Evolutionary conservation across 1,140 invertebrate species (phyloP).

Genomic region (Himalopsyche phryganea): DNA sequence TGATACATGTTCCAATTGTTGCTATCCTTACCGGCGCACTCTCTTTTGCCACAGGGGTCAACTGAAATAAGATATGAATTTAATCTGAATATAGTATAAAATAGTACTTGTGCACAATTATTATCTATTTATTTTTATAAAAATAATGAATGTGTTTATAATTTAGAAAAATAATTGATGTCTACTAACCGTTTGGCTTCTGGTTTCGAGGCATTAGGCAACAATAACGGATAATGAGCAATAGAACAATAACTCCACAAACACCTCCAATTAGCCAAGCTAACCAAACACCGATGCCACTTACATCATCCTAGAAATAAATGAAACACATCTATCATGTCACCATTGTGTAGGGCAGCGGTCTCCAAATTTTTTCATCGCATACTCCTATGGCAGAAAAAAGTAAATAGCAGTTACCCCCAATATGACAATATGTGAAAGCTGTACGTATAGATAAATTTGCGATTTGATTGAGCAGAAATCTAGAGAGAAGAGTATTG

Average conservation of each 20-base stretch:
- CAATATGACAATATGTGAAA: no score
- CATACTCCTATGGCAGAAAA: no score
- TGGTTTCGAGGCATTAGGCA: slow-evolving; percentile 54
- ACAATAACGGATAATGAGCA: slow-evolving; percentile 50
- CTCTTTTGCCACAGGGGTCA: slow-evolving; percentile 26
- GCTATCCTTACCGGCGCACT: slow-evolving; percentile 19
- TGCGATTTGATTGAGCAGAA: no score
- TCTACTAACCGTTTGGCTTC: slow-evolving; percentile 39
- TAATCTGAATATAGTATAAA: slow-evolving; percentile 1
- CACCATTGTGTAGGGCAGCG: no score
- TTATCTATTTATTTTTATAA: no score
- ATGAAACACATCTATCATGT: no score
- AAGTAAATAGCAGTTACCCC: no score
- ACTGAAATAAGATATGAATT: slow-evolving; percentile 15
- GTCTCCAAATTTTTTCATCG: no score
- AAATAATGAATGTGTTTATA: no score
- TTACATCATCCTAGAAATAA: slow-evolving; percentile 42
- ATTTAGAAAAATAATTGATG: not conserved
- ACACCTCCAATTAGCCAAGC: slow-evolving; percentile 52
- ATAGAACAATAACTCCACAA: slow-evolving; percentile 48
- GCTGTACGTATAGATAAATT: no score
- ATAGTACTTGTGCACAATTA: no score
- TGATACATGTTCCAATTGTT: slow-evolving; percentile 34
- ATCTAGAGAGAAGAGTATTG: no score
- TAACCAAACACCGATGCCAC: slow-evolving; percentile 45